Conservation (phyloP, 2,113 vertebrate genomes). For the Erythrocebus patas region DNA sequence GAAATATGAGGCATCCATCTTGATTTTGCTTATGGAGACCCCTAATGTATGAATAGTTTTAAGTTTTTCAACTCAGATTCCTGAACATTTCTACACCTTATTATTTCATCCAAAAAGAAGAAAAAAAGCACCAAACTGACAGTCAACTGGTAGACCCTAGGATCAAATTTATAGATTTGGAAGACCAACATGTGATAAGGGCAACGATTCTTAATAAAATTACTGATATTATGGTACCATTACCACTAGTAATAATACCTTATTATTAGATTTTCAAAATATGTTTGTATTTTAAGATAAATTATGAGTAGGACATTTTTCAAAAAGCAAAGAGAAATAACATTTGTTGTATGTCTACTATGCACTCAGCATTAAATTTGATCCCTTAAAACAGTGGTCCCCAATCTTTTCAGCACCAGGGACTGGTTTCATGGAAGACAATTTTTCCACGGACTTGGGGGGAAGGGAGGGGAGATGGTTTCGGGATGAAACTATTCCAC, state of each 20-base stretch:
- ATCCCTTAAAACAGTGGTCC: not conserved
- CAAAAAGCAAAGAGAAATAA: not conserved
- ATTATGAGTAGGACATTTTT: not conserved
- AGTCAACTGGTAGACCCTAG: not conserved
- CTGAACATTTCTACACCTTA: conserved; percentile 28
- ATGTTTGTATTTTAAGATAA: not conserved
- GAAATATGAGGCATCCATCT: not conserved
- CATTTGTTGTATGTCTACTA: not conserved
- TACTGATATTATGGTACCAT: not conserved
- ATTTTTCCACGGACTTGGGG: no score
- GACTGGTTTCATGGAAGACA: no score
- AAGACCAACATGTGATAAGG: not conserved
- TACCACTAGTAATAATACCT: not conserved
- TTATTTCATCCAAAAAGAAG: not conserved
- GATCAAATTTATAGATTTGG: conserved; percentile 2
- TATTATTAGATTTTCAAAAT: not conserved
- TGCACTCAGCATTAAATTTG: not conserved
- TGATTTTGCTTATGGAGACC: conserved; percentile 32
- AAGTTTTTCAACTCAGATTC: conserved; percentile 10
- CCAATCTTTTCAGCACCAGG: no score
- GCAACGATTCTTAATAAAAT: not conserved
- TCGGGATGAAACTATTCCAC: no score
- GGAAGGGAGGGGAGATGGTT: no score
- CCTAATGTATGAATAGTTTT: not conserved
- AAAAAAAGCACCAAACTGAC: not conserved